Base-by-base conservation (phyloP, 2,888 invertebrate genomes). In the Chaitophorus viminalis region DNA sequence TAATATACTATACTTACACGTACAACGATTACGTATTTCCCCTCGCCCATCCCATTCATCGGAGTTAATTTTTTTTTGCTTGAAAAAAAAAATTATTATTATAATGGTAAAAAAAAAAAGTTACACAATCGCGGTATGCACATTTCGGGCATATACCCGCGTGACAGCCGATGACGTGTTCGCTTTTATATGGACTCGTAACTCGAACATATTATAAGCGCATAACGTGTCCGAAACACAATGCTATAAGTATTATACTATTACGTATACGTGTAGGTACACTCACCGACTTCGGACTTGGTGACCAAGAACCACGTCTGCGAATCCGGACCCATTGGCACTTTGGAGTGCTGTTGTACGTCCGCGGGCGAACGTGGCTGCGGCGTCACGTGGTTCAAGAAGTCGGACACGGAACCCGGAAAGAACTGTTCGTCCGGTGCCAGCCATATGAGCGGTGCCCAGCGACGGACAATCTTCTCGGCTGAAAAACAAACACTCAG, bases 391-490 rank as follows among this genome's bases (percentile, higher is more conserved):
- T 94, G 92, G 88, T 92, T 91, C 82, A 94, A 91, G 91, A 94
- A 94, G 89, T 93, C 93, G 78, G 93, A 93, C 3, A 94, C 94
- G 85, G 93, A 93, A 86, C 93, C 91, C 0, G 95, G 95, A 91
- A 94, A 92, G 90, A 93, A 94, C 91, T 92, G 92, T 91, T 95
- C 95, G 88, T 93, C 93, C 1, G 94, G 94, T 82, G 94, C 94
- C 82, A 95, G 91, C 94, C 94, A 94, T 39, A 95, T 93, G 78
- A 94, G 90, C 8, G 95, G 94, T 1, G 95, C 93, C 94, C 94
- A 95, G 91, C 93, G 92, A 88, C 91, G 92, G 76, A 94, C 93
- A 89, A 94, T 91, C 82, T 91, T 91, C 78, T 90, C 90, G 65
- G 90, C 91, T 91, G 89, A 33, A 90, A 90, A 54, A 74, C 25